phyloP scores from a whole-genome alignment of 2,113 vertebrate genomes.

The Trachemys scripta region DNA sequence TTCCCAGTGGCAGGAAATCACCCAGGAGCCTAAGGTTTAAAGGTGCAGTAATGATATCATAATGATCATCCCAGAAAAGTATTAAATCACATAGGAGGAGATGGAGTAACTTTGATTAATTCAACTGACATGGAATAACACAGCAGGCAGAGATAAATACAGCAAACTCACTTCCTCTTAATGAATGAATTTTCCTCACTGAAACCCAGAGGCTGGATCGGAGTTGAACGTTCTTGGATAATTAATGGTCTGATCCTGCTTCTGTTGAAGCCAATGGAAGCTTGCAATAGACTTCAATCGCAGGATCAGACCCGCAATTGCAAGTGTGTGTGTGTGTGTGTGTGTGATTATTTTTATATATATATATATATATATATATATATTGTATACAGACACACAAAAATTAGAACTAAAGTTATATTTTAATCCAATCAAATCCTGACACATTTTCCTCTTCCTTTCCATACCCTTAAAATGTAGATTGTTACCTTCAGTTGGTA shows the following conservation, averaged over 20 bases:
- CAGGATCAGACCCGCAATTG: fast-evolving
- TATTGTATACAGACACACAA: too few species aligned
- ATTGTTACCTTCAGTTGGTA: background rate
- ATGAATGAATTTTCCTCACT: background rate
- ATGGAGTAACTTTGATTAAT: fast-evolving
- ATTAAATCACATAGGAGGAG: background rate
- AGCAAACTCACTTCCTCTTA: background rate
- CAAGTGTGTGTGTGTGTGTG: too few species aligned
- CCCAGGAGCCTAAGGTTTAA: fast-evolving
- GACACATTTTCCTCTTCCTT: background rate
- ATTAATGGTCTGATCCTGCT: background rate
- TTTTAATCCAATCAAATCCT: background rate
- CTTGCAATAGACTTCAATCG: fast-evolving
- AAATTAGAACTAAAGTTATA: fast-evolving
- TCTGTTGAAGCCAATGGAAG: too few species aligned
- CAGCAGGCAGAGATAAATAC: background rate
- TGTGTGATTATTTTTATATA: too few species aligned
- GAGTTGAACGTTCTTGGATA: background rate
- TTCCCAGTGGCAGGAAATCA: fast-evolving
- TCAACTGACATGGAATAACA: fast-evolving
- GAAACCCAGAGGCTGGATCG: background rate
- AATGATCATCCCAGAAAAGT: background rate
- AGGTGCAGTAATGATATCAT: background rate
- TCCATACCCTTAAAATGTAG: background rate
- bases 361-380: too few species aligned